Percentiles rank a stretch among this genome's conserved stretches.
phyloP scores from a whole-genome alignment of 92 coral and sea anemone species.

The Porites divaricata region DNA sequence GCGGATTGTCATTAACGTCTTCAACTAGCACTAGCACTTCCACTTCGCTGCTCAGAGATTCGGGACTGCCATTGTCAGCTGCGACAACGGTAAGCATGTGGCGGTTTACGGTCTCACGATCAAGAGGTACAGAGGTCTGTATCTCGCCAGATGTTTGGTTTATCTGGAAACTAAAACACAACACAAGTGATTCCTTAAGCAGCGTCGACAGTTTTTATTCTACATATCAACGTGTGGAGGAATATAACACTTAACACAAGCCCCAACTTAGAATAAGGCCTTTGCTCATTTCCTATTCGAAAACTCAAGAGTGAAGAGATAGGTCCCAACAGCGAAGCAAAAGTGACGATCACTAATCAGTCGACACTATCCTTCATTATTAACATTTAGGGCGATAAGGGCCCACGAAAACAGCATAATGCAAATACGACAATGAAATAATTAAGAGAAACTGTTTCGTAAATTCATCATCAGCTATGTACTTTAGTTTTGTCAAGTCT shows the following conservation, averaged over 20 bases:
- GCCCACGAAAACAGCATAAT: no score
- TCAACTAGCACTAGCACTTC: conserved; percentile 23
- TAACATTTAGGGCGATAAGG: no score
- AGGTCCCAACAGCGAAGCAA: no score
- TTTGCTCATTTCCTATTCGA: no score
- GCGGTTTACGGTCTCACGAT: conserved; percentile 32
- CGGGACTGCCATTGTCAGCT: not conserved
- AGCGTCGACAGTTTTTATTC: not conserved
- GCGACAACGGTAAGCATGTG: conserved; percentile 20
- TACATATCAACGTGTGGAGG: not conserved
- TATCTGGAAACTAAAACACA: conserved; percentile 4
- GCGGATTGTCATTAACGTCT: conserved; percentile 34
- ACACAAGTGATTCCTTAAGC: not conserved
- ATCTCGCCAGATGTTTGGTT: conserved; percentile 16
- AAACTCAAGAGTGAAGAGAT: no score
- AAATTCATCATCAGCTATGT: no score
- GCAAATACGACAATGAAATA: no score
- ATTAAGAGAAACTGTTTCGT: no score
- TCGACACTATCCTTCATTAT: no score
- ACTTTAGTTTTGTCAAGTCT: not conserved
- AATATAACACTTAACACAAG: no score
- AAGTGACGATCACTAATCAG: no score
- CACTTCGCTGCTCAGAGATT: conserved; percentile 4
- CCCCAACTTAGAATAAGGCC: no score
- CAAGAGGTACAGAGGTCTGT: conserved; percentile 26